Percentiles rank a stretch among this genome's conserved stretches.
Evolutionary conservation across 1,140 invertebrate species (phyloP).

Genomic region (Heliconius melpomene): DNA sequence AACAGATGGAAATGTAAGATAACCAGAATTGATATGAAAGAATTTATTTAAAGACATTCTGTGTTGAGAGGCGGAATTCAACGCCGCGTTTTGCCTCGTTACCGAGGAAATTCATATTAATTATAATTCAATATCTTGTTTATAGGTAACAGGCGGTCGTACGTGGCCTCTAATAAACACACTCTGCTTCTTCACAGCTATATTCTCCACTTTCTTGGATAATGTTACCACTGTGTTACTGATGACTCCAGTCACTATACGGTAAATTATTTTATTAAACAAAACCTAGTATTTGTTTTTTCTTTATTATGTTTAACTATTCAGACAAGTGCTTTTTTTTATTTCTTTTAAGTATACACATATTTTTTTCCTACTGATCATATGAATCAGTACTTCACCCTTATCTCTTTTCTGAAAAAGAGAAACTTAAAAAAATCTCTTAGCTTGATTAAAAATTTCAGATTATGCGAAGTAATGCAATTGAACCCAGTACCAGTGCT

Average conservation of each 20-base stretch:
- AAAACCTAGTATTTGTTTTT: background rate
- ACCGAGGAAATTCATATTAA: background rate
- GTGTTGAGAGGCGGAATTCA: no score
- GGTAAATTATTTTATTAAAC: constrained; percentile 60
- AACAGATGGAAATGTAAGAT: no score
- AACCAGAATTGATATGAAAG: no score
- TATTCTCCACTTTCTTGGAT: constrained; percentile 92
- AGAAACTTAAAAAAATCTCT: background rate
- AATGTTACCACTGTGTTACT: constrained; percentile 94
- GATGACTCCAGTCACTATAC: constrained; percentile 93
- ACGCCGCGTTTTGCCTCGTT: no score
- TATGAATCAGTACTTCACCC: background rate
- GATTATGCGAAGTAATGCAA: constrained; percentile 93
- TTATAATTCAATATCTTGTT: constrained; percentile 15
- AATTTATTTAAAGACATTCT: no score
- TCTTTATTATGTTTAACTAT: no score
- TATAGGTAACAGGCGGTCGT: constrained; percentile 88
- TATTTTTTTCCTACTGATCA: background rate
- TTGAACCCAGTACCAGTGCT: constrained; percentile 92
- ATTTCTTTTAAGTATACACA: background rate
- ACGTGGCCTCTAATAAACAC: constrained; percentile 92
- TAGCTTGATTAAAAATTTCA: constrained; percentile 43
- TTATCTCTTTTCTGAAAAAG: no score
- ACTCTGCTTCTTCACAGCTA: constrained; percentile 90
- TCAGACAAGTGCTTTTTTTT: no score